These are phyloP conservation scores for Tachyglossus aculeatus DNA, from an alignment of 2,797 vertebrate genomes.

Conservation along the genomic window DNA sequence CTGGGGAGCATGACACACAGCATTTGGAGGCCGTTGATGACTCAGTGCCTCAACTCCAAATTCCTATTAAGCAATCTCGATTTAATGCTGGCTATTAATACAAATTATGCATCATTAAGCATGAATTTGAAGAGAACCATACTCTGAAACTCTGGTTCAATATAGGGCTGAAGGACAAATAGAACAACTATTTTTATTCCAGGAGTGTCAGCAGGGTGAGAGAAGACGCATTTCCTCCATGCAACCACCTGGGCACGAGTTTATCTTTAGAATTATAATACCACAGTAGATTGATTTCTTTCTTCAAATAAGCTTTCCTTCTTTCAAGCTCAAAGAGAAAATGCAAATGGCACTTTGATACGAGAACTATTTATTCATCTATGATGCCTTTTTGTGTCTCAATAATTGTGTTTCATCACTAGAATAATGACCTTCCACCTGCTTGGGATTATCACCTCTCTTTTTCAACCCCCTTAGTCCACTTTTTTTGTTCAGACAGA, in stretches of 20 bases:
- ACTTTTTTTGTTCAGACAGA: no score
- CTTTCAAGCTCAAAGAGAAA: conserved; percentile 27
- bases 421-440: no score
- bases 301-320: conserved; percentile 14
- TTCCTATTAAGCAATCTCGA: conserved; percentile 55
- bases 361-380: no score
- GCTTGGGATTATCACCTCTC: no score
- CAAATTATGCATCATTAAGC: conserved; percentile 74
- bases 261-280: neutral
- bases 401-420: no score
- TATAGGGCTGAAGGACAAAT: conserved; percentile 70
- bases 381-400: no score
- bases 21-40: conserved; percentile 11
- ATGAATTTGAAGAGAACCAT: conserved; percentile 59
- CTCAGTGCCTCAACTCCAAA: conserved; percentile 47
- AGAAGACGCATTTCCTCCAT: conserved; percentile 20
- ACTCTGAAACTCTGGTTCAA: conserved; percentile 60
- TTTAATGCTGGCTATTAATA: conserved; percentile 76
- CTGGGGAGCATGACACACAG: conserved; percentile 35
- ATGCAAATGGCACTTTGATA: no score
- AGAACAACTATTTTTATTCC: conserved; percentile 69
- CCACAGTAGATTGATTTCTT: neutral
- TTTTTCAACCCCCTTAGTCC: no score
- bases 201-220: conserved; percentile 38
- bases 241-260: neutral